Evolutionary conservation across 2,113 vertebrate genomes (phyloP), one percentile per base, ranked within the genome.

Genomic region (Oxygymnocypris stewartii): DNA sequence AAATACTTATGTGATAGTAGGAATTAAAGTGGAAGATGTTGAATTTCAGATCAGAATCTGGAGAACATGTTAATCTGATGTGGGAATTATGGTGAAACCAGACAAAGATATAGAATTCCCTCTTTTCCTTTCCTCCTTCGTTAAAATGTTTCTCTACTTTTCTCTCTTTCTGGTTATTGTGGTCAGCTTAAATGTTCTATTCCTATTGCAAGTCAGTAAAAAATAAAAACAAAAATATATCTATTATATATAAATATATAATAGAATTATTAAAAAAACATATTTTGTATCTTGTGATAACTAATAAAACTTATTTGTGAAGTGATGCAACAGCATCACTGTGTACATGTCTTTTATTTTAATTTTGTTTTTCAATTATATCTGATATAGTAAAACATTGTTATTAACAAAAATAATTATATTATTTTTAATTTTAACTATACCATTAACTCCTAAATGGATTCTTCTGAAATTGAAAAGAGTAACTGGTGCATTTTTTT

Each of bases 281-380:
- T 42, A 86, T 89, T 87, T 85, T 85, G 88, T 87, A 87, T 87
- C 59, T 79, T 83, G 86, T 87, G 86, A 71, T 83, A 37, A 85
- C 1, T 86, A 89, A 84, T 85, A 87, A 89, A 88, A 79, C 28
- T 63, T 85, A 74, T 76, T 85, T 85, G 86, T 87, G 84, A 65
- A 78, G 88, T 87, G 79, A 85, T 87, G 84, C 88, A 89, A 63
- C 88, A 89, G 84, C 86, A n/a, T n/a, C n/a, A n/a, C n/a, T n/a
- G n/a, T n/a, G n/a, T n/a, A 82, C 49, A 78, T 78, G 86, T 85
- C 14, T 79, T 63, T 89, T 69, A n/a, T 65, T 42, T 47, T 6
- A 59, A 59, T 10, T 61, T n/a, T 54, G 2, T 14, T 18, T 63
- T 44, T 8, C 2, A 10, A 51, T 18, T 7, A 57, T 40, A 37